Conservation (phyloP, 2,113 vertebrate species). For the Crotophaga sulcirostris region DNA sequence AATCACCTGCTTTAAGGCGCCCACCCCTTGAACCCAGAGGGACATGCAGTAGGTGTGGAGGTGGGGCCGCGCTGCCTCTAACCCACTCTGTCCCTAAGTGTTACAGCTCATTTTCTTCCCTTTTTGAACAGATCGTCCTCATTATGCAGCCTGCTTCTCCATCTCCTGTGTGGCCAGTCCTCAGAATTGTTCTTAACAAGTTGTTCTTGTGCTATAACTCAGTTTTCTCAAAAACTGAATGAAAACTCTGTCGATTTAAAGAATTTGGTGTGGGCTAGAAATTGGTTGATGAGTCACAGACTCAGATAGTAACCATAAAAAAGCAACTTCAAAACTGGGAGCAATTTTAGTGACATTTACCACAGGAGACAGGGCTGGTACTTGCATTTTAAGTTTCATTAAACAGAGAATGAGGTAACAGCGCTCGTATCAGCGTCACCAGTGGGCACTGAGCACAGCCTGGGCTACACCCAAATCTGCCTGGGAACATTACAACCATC, state of each 20-base stretch:
- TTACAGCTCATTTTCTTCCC: not conserved
- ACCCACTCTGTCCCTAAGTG: not conserved
- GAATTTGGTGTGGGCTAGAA: constrained; percentile 33
- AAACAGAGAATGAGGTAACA: constrained; percentile 5
- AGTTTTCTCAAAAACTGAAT: constrained; percentile 29
- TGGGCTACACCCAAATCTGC: not conserved
- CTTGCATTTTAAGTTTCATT: constrained; percentile 54
- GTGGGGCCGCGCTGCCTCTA: not conserved
- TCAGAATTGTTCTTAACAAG: not conserved
- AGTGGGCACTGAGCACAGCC: not conserved
- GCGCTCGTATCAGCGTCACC: not conserved
- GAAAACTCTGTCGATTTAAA: not conserved
- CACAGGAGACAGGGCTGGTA: not conserved
- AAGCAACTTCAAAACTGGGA: constrained; percentile 32
- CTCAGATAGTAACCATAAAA: constrained; percentile 40
- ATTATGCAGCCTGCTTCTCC: not conserved
- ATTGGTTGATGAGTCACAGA: constrained; percentile 39
- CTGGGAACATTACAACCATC: not conserved
- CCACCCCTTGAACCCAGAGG: not conserved
- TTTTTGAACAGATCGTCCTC: not conserved
- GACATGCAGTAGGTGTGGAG: not conserved
- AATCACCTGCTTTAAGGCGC: not conserved
- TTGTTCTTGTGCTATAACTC: not conserved
- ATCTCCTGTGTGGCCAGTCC: not conserved
- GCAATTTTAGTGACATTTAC: constrained; percentile 18